Evolutionary conservation across 2,888 invertebrate species (phyloP).

Genomic region (Euplagia quadripunctaria): DNA sequence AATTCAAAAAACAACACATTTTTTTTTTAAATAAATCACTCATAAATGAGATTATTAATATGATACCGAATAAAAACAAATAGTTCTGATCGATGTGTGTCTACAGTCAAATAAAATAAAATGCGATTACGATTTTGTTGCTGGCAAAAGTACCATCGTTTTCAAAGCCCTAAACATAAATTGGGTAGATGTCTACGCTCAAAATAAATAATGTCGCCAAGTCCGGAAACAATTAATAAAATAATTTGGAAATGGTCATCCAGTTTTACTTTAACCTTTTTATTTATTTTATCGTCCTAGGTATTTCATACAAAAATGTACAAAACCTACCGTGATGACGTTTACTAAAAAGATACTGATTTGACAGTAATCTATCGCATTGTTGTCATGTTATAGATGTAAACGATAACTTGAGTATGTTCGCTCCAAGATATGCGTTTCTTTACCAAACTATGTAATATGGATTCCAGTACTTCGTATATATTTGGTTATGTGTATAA

Average conservation of each 20-base stretch:
- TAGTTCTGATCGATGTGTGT: neutral
- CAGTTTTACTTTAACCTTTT: too few species aligned
- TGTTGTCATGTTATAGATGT: neutral
- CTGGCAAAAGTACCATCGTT: neutral
- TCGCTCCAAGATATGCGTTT: constrained; percentile 29
- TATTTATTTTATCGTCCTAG: too few species aligned
- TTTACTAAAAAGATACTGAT: too few species aligned
- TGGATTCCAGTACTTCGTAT: constrained; percentile 53
- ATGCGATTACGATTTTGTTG: neutral
- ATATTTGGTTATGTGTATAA: constrained; percentile 77
- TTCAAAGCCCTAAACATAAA: neutral
- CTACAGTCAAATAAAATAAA: neutral
- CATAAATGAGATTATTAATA: neutral
- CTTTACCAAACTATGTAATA: constrained; percentile 53
- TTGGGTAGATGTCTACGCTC: too few species aligned
- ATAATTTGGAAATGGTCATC: too few species aligned
- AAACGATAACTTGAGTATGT: constrained; percentile 1
- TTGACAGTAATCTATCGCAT: neutral
- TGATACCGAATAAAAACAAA: neutral
- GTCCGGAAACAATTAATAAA: too few species aligned
- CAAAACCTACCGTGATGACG: too few species aligned
- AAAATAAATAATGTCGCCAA: too few species aligned
- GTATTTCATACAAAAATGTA: too few species aligned
- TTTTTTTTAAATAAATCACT: too few species aligned
- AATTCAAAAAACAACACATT: too few species aligned